These are phyloP conservation scores for Pecten maximus DNA, from an alignment of 2,888 invertebrate genomes.

Conservation along the genomic window DNA sequence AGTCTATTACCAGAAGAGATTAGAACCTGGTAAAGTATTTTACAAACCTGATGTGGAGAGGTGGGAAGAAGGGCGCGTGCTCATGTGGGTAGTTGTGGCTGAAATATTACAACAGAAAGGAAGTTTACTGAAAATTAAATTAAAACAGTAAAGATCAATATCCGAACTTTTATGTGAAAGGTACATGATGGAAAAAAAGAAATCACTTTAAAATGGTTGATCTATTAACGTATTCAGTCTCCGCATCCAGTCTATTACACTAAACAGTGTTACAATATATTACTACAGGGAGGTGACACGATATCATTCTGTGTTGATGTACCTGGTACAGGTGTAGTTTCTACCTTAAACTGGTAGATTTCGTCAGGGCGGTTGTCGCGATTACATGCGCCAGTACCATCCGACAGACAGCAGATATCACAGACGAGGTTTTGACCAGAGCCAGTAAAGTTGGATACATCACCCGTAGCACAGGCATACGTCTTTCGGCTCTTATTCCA, in stretches of 20 bases:
- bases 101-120: background rate
- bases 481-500: constrained; percentile 9
- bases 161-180: too few species aligned
- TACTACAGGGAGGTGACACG: too few species aligned
- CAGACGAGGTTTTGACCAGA: background rate
- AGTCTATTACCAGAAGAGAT: too few species aligned
- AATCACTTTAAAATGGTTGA: too few species aligned
- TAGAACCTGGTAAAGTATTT: background rate
- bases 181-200: too few species aligned
- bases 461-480: background rate
- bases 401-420: background rate
- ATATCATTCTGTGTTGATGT: too few species aligned
- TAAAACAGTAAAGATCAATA: too few species aligned
- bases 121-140: too few species aligned
- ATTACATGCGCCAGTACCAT: background rate
- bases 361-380: background rate
- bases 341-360: constrained; percentile 1
- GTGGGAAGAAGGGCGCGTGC: background rate
- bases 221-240: too few species aligned
- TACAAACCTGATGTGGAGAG: background rate
- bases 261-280: too few species aligned
- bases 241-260: too few species aligned
- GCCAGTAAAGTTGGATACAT: background rate
- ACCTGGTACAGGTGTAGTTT: background rate
- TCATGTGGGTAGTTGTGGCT: background rate